Evolutionary conservation across 1,140 invertebrate genomes (phyloP).

Genomic region (Eurosta solidaginis): DNA sequence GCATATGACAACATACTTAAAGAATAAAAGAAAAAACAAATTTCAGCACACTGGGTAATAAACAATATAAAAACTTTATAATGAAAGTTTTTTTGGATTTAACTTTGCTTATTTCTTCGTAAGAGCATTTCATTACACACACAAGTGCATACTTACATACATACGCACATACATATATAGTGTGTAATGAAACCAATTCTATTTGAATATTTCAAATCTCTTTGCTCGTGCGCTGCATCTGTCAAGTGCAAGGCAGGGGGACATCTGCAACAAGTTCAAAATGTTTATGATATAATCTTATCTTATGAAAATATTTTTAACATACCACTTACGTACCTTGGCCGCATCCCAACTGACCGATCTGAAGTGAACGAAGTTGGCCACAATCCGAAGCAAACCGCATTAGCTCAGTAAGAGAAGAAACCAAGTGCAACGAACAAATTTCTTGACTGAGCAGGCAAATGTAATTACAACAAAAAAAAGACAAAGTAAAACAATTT

Average conservation of each 20-base stretch:
- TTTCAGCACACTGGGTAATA: too few species aligned
- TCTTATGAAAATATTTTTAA: neutral
- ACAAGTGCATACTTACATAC: too few species aligned
- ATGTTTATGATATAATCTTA: neutral
- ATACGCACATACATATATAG: too few species aligned
- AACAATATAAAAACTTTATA: too few species aligned
- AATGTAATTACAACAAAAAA: conserved; percentile 24
- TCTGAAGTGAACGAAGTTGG: neutral
- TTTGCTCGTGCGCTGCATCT: neutral
- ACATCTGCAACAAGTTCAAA: neutral
- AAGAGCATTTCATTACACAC: conserved; percentile 1
- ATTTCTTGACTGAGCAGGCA: conserved; percentile 12
- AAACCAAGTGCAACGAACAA: conserved; percentile 16
- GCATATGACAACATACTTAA: too few species aligned
- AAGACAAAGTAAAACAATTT: too few species aligned
- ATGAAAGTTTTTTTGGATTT: too few species aligned
- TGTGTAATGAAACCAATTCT: conserved; percentile 1
- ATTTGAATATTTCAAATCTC: neutral
- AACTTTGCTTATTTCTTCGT: neutral
- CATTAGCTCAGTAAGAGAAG: neutral
- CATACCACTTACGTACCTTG: neutral
- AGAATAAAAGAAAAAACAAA: too few species aligned
- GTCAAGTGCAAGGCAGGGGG: too few species aligned
- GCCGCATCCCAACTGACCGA: neutral
- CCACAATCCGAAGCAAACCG: neutral